These are phyloP conservation scores for Artemia sinica DNA, from an alignment of 2,888 invertebrate species.

Conservation along the genomic window DNA sequence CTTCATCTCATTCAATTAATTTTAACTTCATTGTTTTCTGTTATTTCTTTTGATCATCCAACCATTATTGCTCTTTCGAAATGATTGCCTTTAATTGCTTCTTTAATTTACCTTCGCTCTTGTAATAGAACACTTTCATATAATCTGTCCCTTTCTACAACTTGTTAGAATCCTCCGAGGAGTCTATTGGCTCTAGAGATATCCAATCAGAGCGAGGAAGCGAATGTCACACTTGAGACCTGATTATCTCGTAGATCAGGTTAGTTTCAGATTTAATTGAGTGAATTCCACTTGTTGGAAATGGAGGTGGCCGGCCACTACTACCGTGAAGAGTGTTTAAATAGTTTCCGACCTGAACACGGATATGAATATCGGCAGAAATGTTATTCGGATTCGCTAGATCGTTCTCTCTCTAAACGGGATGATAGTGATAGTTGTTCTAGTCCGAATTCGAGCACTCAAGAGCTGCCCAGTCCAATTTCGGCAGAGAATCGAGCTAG, in stretches of 20 bases:
- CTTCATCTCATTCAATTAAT: too few relatives aligned
- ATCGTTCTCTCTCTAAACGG: neutral
- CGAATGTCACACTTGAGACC: neutral
- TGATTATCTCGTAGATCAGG: too few relatives aligned
- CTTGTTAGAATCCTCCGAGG: constrained; percentile 2
- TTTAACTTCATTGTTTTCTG: too few relatives aligned
- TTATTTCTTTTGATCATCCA: too few relatives aligned
- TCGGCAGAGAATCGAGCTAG: neutral
- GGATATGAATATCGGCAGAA: too few relatives aligned
- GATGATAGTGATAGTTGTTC: constrained; percentile 8
- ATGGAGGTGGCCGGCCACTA: too few relatives aligned
- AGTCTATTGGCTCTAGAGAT: neutral
- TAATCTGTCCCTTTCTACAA: constrained; percentile 7
- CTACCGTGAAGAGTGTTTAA: too few relatives aligned
- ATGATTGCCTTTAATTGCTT: constrained; percentile 3
- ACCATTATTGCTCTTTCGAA: neutral
- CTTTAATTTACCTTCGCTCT: neutral
- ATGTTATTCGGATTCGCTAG: neutral
- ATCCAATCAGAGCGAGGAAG: neutral
- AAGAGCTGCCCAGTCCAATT: neutral
- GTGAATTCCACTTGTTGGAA: too few relatives aligned
- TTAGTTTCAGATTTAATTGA: too few relatives aligned
- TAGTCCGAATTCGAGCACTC: neutral
- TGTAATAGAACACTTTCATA: constrained; percentile 3
- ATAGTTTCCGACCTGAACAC: too few relatives aligned